Percentiles rank a stretch among this genome's conserved stretches.
Evolutionary conservation across 2,113 vertebrate genomes (phyloP).

Genomic region (Hypanus sabinus): DNA sequence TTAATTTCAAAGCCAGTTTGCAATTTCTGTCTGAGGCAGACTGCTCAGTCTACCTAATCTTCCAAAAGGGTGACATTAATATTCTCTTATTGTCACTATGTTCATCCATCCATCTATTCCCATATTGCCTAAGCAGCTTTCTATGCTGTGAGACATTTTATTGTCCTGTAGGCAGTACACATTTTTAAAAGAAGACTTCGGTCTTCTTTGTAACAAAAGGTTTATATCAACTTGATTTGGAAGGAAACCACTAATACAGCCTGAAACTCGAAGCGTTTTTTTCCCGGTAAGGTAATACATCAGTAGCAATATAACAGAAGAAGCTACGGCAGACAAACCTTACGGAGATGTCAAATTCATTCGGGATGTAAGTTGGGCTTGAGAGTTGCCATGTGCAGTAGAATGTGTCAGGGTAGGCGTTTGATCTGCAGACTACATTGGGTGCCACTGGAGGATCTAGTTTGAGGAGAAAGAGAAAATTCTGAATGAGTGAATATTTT

Average conservation of each 20-base stretch:
- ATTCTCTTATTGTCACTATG: neutral
- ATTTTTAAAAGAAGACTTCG: neutral
- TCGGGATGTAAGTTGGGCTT: conserved; percentile 79
- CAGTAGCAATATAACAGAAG: neutral
- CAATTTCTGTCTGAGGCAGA: neutral
- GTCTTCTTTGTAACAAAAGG: neutral
- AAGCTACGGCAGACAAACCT: conserved; percentile 60
- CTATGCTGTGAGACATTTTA: neutral
- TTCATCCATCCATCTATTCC: neutral
- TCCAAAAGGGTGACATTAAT: neutral
- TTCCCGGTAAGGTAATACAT: neutral
- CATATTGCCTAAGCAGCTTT: neutral
- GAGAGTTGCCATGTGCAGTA: conserved; percentile 94
- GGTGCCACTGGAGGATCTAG: conserved; percentile 74
- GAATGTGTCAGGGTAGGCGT: conserved; percentile 92
- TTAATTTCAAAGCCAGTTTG: neutral
- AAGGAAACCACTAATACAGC: neutral
- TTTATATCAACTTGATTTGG: neutral
- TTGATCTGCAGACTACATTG: conserved; percentile 80
- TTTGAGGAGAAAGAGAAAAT: conserved; percentile 31
- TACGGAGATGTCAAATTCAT: conserved; percentile 81
- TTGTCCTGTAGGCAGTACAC: neutral
- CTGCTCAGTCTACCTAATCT: neutral
- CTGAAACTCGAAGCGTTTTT: neutral
- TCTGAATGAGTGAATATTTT: neutral